Base-by-base conservation (phyloP, 2,113 vertebrate species). In the Tinamus guttatus region DNA sequence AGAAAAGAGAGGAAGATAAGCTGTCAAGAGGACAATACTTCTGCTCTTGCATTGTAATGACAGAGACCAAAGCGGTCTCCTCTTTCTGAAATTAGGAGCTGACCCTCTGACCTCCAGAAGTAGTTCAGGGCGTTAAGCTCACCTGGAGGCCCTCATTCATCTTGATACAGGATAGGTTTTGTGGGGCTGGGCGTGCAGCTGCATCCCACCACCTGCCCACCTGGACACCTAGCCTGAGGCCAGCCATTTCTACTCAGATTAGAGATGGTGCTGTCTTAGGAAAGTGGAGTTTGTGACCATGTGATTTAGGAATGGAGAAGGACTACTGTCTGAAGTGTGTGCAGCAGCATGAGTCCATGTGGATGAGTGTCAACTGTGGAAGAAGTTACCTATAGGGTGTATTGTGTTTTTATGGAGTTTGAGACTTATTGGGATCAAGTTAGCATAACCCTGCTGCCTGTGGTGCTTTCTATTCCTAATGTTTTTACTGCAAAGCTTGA, bases 31-130 rank as follows among this genome's bases (percentile, higher is more conserved):
- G 36, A 73, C 60, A 78, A 6, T 89, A 65, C 25, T 52, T 93
- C 75, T 86, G 43, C 47, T 19, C 10, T 60, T 83, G 27, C 30
- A 34, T 60, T 83, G 19, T 86, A 60, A 38, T 9, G 38, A 14
- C 40, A 47, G 40, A 81, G 34, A 51, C 32, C 32, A 85, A 84
- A 86, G 49, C 8, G 5, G 8, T 78, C 77, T 87, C 15, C 22
- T 32, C 36, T 63, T 90, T 41, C 60, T 81, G 60, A 84, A 78
- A 11, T 21, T 56, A 19, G 12, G 21, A 34, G 18, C 52, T 92
- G 91, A 75, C 77, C 56, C 88, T 86, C 64, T 95, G 77, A 94
- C 74, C 81, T 86, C 52, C 28, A 84, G 80, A 78, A 79, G 74
- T 32, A 56, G 34, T 56, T 90, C 21, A 9, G 34, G 67, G 41